phyloP scores from a whole-genome alignment of 2,888 invertebrate genomes.

The Thymelicus lineola region DNA sequence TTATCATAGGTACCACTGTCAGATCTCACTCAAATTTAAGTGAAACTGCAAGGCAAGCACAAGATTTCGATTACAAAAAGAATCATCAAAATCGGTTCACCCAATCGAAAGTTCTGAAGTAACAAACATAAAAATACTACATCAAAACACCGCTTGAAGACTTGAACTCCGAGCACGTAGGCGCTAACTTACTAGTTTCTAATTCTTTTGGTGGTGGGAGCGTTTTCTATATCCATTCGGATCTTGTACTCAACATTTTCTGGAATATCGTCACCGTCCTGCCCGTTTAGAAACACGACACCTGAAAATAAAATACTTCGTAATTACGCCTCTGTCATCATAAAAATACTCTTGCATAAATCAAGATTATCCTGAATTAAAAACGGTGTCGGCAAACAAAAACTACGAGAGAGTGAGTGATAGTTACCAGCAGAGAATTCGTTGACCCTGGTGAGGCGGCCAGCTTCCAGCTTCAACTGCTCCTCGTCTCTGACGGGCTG shows the following conservation, averaged over 20 bases:
- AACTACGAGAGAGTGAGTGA: not conserved
- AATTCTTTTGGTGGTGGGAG: slow-evolving; percentile 86
- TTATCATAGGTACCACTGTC: too few relatives aligned
- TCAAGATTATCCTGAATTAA: too few relatives aligned
- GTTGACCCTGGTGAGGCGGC: slow-evolving; percentile 83
- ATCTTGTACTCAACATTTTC: slow-evolving; percentile 87
- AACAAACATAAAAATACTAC: too few relatives aligned
- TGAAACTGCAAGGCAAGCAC: too few relatives aligned
- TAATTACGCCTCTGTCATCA: not conserved
- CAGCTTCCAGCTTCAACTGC: slow-evolving; percentile 84
- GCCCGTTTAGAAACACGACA: slow-evolving; percentile 69
- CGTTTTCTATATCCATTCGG: slow-evolving; percentile 89
- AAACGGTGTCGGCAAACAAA: not conserved
- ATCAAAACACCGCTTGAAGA: too few relatives aligned
- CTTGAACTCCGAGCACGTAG: not conserved
- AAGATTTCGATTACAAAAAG: too few relatives aligned
- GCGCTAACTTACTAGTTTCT: slow-evolving; percentile 78
- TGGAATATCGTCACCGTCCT: slow-evolving; percentile 48
- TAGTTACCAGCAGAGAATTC: slow-evolving; percentile 88
- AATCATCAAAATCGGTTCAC: too few relatives aligned
- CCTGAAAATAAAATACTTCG: slow-evolving; percentile 53
- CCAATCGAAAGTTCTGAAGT: too few relatives aligned
- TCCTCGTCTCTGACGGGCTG: slow-evolving; percentile 77
- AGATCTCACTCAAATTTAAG: too few relatives aligned
- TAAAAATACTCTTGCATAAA: not conserved